Percentiles rank a stretch among this genome's conserved stretches.
phyloP scores from a whole-genome alignment of 1,140 invertebrate species.

The Euborellia annulipes region DNA sequence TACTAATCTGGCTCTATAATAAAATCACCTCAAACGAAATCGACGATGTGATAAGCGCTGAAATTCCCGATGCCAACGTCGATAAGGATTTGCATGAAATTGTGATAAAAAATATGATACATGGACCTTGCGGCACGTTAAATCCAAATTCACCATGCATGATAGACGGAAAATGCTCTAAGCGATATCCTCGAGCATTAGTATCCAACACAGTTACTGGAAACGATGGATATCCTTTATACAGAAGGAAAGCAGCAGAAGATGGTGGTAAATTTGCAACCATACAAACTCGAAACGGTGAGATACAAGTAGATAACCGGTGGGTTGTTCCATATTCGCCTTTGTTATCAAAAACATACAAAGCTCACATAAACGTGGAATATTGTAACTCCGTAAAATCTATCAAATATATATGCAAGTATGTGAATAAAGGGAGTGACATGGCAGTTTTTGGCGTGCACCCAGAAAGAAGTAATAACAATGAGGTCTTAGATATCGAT shows the following conservation, averaged over 20 bases:
- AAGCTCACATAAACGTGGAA: constrained; percentile 23
- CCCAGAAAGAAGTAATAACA: constrained; percentile 10
- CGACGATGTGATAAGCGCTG: constrained; percentile 12
- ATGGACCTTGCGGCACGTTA: constrained; percentile 20
- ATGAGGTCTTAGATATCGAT: constrained; percentile 12
- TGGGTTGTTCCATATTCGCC: constrained; percentile 37
- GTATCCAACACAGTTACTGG: constrained; percentile 20
- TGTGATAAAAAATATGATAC: constrained; percentile 24
- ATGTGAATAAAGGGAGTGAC: constrained; percentile 22
- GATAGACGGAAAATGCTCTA: constrained; percentile 23
- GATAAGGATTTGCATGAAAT: constrained; percentile 17
- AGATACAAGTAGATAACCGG: constrained; percentile 26
- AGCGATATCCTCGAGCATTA: constrained; percentile 24
- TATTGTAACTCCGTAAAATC: constrained; percentile 18
- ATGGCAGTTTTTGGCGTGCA: constrained; percentile 17
- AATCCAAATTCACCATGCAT: constrained; percentile 25
- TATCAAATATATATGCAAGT: constrained; percentile 24
- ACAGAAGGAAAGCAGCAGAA: constrained; percentile 16
- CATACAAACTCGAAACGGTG: constrained; percentile 6
- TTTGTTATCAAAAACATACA: constrained; percentile 29
- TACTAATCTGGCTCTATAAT: constrained; percentile 18
- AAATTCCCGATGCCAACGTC: constrained; percentile 10
- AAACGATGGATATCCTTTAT: constrained; percentile 24
- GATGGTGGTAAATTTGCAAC: constrained; percentile 7
- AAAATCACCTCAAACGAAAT: constrained; percentile 16